Conservation (phyloP, 2,113 vertebrate genomes). For the Podilymbus podiceps region DNA sequence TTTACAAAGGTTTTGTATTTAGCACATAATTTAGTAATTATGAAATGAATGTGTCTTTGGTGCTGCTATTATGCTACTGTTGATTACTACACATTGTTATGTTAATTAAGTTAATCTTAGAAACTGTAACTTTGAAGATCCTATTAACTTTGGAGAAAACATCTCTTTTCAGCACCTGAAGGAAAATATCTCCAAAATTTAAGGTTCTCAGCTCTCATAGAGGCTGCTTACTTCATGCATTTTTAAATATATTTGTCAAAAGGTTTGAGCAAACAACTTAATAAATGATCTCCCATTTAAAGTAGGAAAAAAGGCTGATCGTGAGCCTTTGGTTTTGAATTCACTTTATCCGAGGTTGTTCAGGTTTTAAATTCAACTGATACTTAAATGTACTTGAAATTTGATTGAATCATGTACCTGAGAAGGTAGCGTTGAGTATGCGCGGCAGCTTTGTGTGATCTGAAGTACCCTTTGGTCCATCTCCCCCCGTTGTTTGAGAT, state of each 20-base stretch:
- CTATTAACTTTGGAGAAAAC: background rate
- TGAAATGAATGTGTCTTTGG: background rate
- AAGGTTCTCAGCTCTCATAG: background rate
- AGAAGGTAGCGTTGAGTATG: background rate
- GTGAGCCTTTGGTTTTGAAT: background rate
- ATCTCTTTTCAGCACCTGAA: background rate
- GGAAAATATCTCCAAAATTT: background rate
- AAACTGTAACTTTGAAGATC: background rate
- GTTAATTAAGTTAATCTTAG: background rate
- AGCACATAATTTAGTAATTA: background rate
- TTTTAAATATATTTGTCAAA: background rate
- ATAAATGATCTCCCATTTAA: rapidly evolving
- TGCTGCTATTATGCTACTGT: background rate
- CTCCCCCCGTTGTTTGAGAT: background rate
- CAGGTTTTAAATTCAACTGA: background rate
- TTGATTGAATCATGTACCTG: background rate
- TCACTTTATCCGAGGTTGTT: background rate
- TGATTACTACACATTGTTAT: background rate
- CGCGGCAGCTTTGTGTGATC: background rate
- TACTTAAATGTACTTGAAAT: background rate
- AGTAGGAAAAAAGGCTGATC: background rate
- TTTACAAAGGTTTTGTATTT: background rate
- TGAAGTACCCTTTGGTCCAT: background rate
- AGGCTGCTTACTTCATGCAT: background rate
- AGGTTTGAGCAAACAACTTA: background rate